Conservation (phyloP, 2,888 invertebrate genomes). For the Fragum fragum region DNA sequence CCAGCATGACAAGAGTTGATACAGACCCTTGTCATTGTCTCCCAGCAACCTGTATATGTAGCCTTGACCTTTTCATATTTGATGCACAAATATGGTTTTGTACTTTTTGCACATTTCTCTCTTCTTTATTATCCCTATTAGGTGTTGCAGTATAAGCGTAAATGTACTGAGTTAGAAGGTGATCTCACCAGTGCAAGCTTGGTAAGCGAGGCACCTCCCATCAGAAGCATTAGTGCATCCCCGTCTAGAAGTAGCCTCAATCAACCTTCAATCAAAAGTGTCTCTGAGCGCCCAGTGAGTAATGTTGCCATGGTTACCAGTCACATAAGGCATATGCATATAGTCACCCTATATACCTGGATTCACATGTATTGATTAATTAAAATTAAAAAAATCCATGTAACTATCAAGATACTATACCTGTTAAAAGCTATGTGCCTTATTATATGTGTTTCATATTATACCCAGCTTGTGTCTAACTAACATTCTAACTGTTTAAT, state of each 20-base stretch:
- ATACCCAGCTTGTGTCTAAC: too few species aligned
- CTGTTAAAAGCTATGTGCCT: too few species aligned
- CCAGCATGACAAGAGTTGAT: too few species aligned
- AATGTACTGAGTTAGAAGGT: slow-evolving; percentile 93
- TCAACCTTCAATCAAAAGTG: not conserved
- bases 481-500: too few species aligned
- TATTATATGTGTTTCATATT: too few species aligned
- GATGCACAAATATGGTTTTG: slow-evolving; percentile 4
- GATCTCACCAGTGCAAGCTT: slow-evolving; percentile 39
- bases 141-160: slow-evolving; percentile 96
- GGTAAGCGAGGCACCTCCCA: slow-evolving; percentile 4
- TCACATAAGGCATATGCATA: slow-evolving; percentile 11
- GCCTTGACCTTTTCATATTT: not conserved
- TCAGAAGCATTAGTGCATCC: slow-evolving; percentile 5
- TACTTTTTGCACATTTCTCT: slow-evolving; percentile 33
- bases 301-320: slow-evolving; percentile 31
- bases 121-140: slow-evolving; percentile 46
- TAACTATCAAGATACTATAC: too few species aligned
- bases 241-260: slow-evolving; percentile 17
- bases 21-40: not conserved
- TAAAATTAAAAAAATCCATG: too few species aligned
- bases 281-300: slow-evolving; percentile 35
- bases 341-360: slow-evolving; percentile 8
- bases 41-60: slow-evolving; percentile 9
- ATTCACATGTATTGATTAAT: not conserved